Evolutionary conservation across 1,140 invertebrate species (phyloP).

Genomic region (Bicyclus anynana): DNA sequence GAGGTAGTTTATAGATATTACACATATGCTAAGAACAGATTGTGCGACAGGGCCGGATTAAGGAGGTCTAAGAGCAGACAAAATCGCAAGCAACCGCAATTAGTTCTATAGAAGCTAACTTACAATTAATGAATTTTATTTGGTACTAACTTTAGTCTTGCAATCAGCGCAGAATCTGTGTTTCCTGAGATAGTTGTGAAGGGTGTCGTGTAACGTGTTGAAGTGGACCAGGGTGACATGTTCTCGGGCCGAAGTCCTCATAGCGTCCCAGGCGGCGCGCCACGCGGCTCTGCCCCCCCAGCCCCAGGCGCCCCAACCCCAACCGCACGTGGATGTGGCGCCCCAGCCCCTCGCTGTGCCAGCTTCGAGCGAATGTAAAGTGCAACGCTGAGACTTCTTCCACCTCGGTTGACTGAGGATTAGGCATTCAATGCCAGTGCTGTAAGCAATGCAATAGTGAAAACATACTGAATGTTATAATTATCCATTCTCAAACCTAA

Average conservation of each 20-base stretch:
- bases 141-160: conserved; percentile 86
- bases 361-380: conserved; percentile 91
- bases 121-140: background rate
- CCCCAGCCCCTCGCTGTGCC: conserved; percentile 85
- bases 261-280: conserved; percentile 92
- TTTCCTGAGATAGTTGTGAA: conserved; percentile 93
- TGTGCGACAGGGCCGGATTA: no score
- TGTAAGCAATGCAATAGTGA: conserved; percentile 47
- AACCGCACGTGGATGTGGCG: conserved; percentile 66
- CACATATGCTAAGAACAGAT: no score
- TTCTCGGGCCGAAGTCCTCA: conserved; percentile 89
- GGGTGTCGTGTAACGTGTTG: conserved; percentile 87
- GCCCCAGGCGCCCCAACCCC: conserved; percentile 79
- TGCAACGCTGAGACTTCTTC: conserved; percentile 92
- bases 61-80: no score
- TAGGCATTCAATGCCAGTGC: conserved; percentile 85
- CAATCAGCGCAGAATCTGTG: conserved; percentile 96
- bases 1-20: no score
- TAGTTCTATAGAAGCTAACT: no score
- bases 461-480: no score
- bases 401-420: conserved; percentile 89
- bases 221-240: conserved; percentile 92
- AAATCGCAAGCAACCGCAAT: no score
- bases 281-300: conserved; percentile 80
- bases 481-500: no score